A percentile compares a stretch with the other conserved stretches of the same genome.
Conservation (phyloP, 2,888 invertebrate genomes). For the Capitulum mitella region DNA sequence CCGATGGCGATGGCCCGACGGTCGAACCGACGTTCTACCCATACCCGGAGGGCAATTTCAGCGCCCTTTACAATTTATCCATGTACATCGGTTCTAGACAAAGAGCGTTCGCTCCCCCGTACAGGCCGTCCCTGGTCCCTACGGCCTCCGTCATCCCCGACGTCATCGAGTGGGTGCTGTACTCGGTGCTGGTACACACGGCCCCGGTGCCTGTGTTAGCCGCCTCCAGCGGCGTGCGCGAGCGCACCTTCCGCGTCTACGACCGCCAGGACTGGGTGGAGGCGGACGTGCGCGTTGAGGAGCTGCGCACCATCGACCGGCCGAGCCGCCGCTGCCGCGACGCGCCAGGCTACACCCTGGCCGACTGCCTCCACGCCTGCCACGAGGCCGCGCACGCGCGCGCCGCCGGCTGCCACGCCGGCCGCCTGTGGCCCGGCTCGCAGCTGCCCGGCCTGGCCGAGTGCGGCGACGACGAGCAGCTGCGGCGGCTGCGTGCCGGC, state of each 20-base stretch:
- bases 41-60: too few relatives aligned
- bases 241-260: background rate
- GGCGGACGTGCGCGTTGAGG: background rate
- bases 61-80: too few relatives aligned
- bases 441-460: background rate
- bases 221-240: constrained; percentile 18
- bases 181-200: constrained; percentile 28
- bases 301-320: background rate
- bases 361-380: background rate
- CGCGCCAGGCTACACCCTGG: background rate
- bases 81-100: too few relatives aligned
- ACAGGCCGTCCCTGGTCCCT: too few relatives aligned
- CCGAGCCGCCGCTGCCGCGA: background rate
- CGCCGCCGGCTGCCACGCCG: background rate
- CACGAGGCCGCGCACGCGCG: background rate
- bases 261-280: constrained; percentile 4
- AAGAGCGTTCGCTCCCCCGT: too few relatives aligned
- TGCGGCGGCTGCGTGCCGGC: background rate
- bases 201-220: constrained; percentile 42
- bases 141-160: too few relatives aligned
- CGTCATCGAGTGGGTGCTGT: background rate
- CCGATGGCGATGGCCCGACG: too few relatives aligned
- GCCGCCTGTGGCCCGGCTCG: background rate
- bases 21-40: background rate
- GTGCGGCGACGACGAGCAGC: background rate